A percentile compares a stretch with the other conserved stretches of the same genome.
Conservation (phyloP, 2,888 invertebrate species). For the Sinhomidia bicolor region DNA sequence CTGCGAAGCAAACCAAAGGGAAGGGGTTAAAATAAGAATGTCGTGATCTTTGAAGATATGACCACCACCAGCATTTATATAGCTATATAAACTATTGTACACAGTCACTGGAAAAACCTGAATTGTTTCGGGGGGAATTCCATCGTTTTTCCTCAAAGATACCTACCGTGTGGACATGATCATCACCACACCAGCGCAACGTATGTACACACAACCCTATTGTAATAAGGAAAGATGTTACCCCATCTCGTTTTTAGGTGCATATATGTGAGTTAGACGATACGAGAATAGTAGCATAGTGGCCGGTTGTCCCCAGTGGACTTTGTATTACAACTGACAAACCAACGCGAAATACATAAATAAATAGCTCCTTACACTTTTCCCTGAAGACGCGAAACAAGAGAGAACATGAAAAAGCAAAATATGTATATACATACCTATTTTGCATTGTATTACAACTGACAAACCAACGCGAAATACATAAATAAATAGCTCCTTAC, state of each 20-base stretch:
- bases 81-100: background rate
- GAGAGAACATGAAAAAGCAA: constrained; percentile 17
- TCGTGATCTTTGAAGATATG: constrained; percentile 36
- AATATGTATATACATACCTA: background rate
- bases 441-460: constrained; percentile 54
- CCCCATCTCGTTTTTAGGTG: background rate
- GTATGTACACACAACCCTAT: background rate
- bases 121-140: constrained; percentile 35
- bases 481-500: constrained; percentile 75
- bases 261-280: background rate
- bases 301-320: constrained; percentile 45
- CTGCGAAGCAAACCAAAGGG: constrained; percentile 6
- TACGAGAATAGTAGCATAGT: background rate
- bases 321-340: constrained; percentile 66
- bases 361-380: constrained; percentile 70
- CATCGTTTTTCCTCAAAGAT: constrained; percentile 39
- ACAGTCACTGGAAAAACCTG: constrained; percentile 55
- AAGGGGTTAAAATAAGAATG: constrained; percentile 51
- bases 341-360: constrained; percentile 75
- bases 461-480: constrained; percentile 72
- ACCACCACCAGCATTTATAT: background rate
- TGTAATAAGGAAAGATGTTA: constrained; percentile 6
- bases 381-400: constrained; percentile 55
- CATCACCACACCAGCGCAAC: background rate
- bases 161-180: background rate